phyloP scores from a whole-genome alignment of 2,113 vertebrate genomes.

The Muntiacus reevesi region DNA sequence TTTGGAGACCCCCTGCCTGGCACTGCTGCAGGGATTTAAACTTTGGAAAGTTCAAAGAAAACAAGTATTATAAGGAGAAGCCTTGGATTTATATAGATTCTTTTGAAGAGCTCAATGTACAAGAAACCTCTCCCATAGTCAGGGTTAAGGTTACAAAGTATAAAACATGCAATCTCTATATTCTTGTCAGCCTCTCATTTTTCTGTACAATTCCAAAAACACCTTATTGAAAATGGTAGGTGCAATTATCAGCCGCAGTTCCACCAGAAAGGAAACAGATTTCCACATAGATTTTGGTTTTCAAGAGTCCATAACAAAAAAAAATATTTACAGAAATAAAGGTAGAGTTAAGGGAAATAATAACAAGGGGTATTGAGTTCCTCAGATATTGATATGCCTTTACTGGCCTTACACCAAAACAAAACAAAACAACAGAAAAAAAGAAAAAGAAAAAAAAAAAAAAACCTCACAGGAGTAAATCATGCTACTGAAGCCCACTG shows the following conservation, averaged over 20 bases:
- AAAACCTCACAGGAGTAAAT: neutral
- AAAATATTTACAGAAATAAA: neutral
- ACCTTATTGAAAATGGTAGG: constrained; percentile 22
- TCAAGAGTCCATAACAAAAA: neutral
- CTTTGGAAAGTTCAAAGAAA: constrained; percentile 69
- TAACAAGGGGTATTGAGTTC: neutral
- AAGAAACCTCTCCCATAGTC: constrained; percentile 35
- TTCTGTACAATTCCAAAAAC: constrained; percentile 22
- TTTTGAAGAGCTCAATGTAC: constrained; percentile 64
- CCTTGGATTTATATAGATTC: constrained; percentile 69
- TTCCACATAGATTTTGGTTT: constrained; percentile 1
- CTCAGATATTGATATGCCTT: neutral
- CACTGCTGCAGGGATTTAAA: constrained; percentile 57
- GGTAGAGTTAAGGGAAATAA: neutral
- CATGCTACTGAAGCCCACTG: neutral
- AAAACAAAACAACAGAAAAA: neutral
- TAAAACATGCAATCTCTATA: constrained; percentile 3
- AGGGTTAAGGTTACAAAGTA: constrained; percentile 55
- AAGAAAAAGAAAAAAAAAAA: neutral
- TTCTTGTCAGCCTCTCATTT: constrained; percentile 12
- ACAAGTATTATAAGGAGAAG: constrained; percentile 55
- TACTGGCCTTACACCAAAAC: neutral
- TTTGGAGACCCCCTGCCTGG: constrained; percentile 44
- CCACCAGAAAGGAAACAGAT: neutral
- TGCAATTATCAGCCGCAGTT: neutral